Evolutionary conservation across 2,888 invertebrate species (phyloP), one percentile per base, ranked within the genome.

Genomic region (Chloromyia formosa): DNA sequence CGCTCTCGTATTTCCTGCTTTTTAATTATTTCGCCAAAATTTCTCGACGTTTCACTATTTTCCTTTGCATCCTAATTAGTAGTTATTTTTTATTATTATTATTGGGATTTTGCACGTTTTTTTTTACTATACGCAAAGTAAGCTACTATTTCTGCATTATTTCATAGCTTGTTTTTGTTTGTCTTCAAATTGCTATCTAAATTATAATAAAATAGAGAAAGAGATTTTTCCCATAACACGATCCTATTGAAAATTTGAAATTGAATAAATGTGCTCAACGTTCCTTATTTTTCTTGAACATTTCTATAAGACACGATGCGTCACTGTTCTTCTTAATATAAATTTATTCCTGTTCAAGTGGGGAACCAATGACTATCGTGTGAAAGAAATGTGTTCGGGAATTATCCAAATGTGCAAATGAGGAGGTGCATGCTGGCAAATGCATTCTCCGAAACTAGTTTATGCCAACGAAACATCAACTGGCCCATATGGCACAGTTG

Each of bases 171-270:
- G 1, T 45, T 66, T 18, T 23, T 23, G 23, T 27, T 69, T 49
- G 20, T 69, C n/a, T 27, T 69, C 16, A 14, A 35, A 54, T 27
- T 16, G 68, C 68, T 69, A 69, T 69, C 68, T 69, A 69, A 69
- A 69, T 54, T 27, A 69, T 69, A 69, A 4, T 45, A 22, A 53
- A 53, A 66, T 49, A 20, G 53, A 69, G 45, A 23, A 53, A 49
- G 68, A 53, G 27, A 60, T 58, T 20, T 60, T 60, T 54, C 35
- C 4, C 27, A 35, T 27, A 69, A 69, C 53, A 69, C n/a, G 16
- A 62, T 40, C 40, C n/a, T 40, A 62, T 62, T n/a, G 22, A 23
- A 23, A 22, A 5, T 27, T 60, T 27, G 27, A 69, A 54, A 53
- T 69, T 53, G 18, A 66, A 60, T 23, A 20, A 18, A 23, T 49